A percentile compares a stretch with the other conserved stretches of the same genome.
These are phyloP conservation scores for Xanthia togata DNA, from an alignment of 2,888 invertebrate genomes.

Conservation along the genomic window DNA sequence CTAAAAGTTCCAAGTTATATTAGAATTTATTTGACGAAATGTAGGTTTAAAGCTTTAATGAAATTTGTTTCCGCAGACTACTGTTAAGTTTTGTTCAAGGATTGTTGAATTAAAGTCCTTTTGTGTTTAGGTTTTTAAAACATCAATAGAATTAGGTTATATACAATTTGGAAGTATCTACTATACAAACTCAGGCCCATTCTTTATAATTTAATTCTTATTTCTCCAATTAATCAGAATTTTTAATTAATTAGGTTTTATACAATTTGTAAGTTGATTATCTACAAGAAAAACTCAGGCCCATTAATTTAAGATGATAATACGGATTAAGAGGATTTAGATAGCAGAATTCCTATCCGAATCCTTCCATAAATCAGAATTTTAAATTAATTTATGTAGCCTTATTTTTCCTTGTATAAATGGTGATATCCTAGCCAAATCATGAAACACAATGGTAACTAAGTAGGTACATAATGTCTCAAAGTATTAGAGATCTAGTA, in stretches of 20 bases:
- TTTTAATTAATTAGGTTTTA: constrained; percentile 1
- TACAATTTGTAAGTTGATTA: neutral
- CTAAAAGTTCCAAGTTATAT: constrained; percentile 65
- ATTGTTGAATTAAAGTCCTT: constrained; percentile 21
- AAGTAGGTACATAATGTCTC: neutral
- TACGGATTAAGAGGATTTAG: neutral
- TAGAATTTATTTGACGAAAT: constrained; percentile 65
- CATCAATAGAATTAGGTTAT: constrained; percentile 11
- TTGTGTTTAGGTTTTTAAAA: constrained; percentile 10
- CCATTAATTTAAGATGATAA: too few species aligned
- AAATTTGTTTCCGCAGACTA: constrained; percentile 68
- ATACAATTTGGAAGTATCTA: neutral
- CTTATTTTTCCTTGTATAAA: neutral
- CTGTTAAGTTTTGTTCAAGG: constrained; percentile 60
- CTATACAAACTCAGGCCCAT: too few species aligned
- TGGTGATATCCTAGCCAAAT: neutral
- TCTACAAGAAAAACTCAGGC: neutral
- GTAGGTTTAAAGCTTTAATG: constrained; percentile 64
- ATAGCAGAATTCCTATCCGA: neutral
- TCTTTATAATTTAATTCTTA: too few species aligned
- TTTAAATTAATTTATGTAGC: neutral
- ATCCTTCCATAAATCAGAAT: neutral
- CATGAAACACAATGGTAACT: neutral
- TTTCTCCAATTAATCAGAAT: too few species aligned
- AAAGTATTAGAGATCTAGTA: neutral